Conservation (phyloP, 2,888 invertebrate species). For the Colostygia pectinataria region DNA sequence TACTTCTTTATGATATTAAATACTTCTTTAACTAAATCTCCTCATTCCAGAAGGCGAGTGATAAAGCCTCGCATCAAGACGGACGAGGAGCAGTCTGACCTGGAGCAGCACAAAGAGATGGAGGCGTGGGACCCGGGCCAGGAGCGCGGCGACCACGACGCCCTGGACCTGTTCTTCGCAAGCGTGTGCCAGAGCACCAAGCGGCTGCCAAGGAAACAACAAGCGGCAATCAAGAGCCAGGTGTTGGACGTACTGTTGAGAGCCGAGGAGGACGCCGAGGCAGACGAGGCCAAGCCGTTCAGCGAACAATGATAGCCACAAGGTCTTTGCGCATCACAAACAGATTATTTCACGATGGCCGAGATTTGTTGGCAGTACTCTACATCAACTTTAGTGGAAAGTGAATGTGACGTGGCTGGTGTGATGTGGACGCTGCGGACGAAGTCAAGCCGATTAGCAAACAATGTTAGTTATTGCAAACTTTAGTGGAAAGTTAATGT, state of each 20-base stretch:
- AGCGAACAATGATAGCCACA: not conserved
- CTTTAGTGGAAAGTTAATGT: no score
- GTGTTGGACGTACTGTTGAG: conserved; percentile 65
- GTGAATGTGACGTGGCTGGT: no score
- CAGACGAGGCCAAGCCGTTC: conserved; percentile 31
- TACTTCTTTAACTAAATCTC: no score
- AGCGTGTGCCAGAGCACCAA: conserved; percentile 72
- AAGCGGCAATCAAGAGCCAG: conserved; percentile 59
- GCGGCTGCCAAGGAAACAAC: conserved; percentile 57
- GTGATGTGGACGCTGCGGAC: no score
- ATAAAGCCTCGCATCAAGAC: conserved; percentile 50
- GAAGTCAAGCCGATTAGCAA: no score
- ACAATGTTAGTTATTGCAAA: no score
- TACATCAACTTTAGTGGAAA: no score
- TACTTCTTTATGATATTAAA: no score
- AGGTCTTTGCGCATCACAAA: no score
- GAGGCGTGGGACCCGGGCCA: conserved; percentile 53
- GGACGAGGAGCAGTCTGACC: conserved; percentile 58
- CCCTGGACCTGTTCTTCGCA: conserved; percentile 73
- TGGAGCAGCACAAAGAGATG: conserved; percentile 25
- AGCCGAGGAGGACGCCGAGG: conserved; percentile 63
- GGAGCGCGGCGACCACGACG: conserved; percentile 29
- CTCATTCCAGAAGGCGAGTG: conserved; percentile 46
- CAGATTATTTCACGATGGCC: no score
- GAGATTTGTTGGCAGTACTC: no score